Base-by-base conservation (phyloP, 2,797 vertebrate species). In the Pygocentrus nattereri region DNA sequence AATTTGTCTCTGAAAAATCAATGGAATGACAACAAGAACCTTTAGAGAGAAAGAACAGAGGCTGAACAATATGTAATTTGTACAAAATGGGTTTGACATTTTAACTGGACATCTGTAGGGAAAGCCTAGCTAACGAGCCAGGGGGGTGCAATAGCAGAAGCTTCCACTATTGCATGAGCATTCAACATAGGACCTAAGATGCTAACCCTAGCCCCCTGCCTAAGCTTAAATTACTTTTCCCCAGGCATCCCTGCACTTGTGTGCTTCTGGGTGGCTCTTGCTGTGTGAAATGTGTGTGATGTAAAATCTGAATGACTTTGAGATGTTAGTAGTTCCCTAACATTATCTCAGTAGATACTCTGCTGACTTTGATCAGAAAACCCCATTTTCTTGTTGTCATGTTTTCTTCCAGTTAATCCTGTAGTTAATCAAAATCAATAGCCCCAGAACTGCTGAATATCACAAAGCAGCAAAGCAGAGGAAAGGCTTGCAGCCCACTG, bases 61-160 rank as follows among this genome's bases (percentile, higher is more conserved):
- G 23, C 44, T 70, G 44, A 56, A 54, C 49, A n/a, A 12, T 54
- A 50, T 21, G 1, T 8, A 72, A 30, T 52, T 27, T 72, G 47
- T 52, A 12, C 47, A 19, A 72, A 52, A 73, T 56, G 70, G 73
- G 70, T 16, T 50, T 73, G 49, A 12, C 49, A 54, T 54, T 52
- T 73, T 73, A 52, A 38, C 70, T 73, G 49, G 70, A 56, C 70
- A 54, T 52, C 70, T 31, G 49, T 56, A 19, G 30, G 27, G n/a
- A n/a, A 34, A 52, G 54, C 31, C 23, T 71, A 18, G 8, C 23
- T 30, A 71, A 71, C 2, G 2, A 50, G n/a, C 15, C 12, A 23
- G 34, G 38, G 25, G 13, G 23, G 25, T 16, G 15, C 27, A 30
- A 19, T 21, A 30, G 47, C 23, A 71, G 25, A 50, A 52, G 41